Evolutionary conservation across 2,888 invertebrate genomes (phyloP).

Genomic region (Hypena proboscidalis): DNA sequence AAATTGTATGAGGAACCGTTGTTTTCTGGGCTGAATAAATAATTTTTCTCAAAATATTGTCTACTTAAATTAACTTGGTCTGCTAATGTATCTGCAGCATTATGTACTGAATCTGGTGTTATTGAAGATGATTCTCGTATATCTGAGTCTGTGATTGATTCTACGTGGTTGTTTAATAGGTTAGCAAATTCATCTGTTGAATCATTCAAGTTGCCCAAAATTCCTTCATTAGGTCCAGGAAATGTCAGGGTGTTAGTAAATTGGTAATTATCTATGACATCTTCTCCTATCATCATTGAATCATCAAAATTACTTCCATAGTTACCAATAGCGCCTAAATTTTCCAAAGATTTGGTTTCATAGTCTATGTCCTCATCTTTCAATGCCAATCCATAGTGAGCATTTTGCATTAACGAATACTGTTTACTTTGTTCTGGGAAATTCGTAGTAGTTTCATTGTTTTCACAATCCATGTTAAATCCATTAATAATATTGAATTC

Average conservation of each 20-base stretch:
- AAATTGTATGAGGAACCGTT: constrained; percentile 86
- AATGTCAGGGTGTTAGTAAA: constrained; percentile 93
- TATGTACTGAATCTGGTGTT: constrained; percentile 87
- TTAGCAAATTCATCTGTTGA: constrained; percentile 92
- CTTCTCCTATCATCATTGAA: constrained; percentile 92
- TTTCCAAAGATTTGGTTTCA: constrained; percentile 89
- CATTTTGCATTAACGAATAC: constrained; percentile 92
- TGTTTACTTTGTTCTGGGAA: constrained; percentile 87
- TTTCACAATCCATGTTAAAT: constrained; percentile 91
- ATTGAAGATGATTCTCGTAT: constrained; percentile 90
- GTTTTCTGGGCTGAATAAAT: constrained; percentile 77
- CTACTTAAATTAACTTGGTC: constrained; percentile 89
- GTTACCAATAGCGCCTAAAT: constrained; percentile 86
- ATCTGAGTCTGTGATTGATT: constrained; percentile 87
- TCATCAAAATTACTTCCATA: constrained; percentile 89
- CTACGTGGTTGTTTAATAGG: constrained; percentile 90
- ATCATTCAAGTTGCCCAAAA: constrained; percentile 92
- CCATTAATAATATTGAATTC: constrained; percentile 89
- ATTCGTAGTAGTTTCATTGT: constrained; percentile 85
- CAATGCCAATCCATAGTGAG: constrained; percentile 91
- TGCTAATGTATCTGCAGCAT: constrained; percentile 89
- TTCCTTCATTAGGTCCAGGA: constrained; percentile 90
- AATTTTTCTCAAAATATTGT: constrained; percentile 83
- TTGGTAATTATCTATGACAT: constrained; percentile 92
- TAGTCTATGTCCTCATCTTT: constrained; percentile 94